These are phyloP conservation scores for Simalia tracyae DNA, from an alignment of 2,797 vertebrate species.

Conservation along the genomic window DNA sequence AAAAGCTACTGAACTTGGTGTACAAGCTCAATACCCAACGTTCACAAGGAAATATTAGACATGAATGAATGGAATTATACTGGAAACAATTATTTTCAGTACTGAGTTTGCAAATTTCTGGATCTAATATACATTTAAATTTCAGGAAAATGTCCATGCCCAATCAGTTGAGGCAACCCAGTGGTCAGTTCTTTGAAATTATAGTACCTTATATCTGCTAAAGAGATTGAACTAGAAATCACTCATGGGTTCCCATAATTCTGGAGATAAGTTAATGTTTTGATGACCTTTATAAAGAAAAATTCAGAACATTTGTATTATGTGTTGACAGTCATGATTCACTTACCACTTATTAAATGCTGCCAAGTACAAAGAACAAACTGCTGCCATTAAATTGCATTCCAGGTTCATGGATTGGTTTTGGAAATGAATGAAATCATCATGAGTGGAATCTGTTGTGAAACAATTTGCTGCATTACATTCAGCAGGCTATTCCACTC, in stretches of 20 bases:
- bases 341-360: slow-evolving; percentile 30
- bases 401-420: background rate
- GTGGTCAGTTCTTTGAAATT: background rate
- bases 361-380: slow-evolving; percentile 46
- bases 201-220: slow-evolving; percentile 24
- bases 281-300: slow-evolving; percentile 40
- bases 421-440: background rate
- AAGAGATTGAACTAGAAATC: slow-evolving; percentile 36
- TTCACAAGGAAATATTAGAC: background rate
- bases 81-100: background rate
- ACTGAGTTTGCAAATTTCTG: background rate
- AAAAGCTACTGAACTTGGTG: background rate
- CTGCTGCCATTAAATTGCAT: slow-evolving; percentile 37
- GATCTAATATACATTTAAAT: background rate
- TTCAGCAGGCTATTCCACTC: background rate
- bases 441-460: background rate
- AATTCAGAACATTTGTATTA: slow-evolving; percentile 31
- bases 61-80: background rate
- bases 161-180: background rate
- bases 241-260: slow-evolving; percentile 29
- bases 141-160: background rate
- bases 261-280: slow-evolving; percentile 53
- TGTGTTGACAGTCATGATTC: slow-evolving; percentile 52
- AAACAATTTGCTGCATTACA: background rate
- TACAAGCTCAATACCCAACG: background rate